Percentiles rank a stretch among this genome's conserved stretches.
phyloP scores from a whole-genome alignment of 1,140 invertebrate species.

The Trichonephila inaurata region DNA sequence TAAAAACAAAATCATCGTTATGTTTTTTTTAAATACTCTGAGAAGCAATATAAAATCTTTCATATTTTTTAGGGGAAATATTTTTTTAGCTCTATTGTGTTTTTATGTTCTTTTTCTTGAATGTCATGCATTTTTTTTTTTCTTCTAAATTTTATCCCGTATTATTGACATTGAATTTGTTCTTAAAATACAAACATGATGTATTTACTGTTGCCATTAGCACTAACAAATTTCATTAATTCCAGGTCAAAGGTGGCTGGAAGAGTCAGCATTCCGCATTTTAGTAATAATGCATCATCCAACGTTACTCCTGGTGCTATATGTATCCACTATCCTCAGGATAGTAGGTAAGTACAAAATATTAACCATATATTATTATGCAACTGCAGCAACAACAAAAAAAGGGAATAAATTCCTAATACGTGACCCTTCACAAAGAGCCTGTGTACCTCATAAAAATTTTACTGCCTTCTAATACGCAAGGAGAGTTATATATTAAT shows the following conservation, averaged over 20 bases:
- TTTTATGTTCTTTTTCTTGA: no score
- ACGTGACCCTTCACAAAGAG: not conserved
- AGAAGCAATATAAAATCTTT: no score
- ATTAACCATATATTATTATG: not conserved
- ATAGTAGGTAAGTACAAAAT: slow-evolving; percentile 73
- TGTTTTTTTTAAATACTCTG: no score
- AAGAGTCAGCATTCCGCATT: slow-evolving; percentile 76
- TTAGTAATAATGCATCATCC: slow-evolving; percentile 73
- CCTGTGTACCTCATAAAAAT: not conserved
- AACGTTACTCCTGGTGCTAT: slow-evolving; percentile 74
- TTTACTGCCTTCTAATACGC: not conserved
- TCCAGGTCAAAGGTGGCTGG: slow-evolving; percentile 75
- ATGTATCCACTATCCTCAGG: slow-evolving; percentile 67
- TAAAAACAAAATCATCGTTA: no score
- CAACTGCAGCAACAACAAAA: not conserved
- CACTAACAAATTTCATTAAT: not conserved
- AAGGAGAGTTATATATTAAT: slow-evolving; percentile 22
- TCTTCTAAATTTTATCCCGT: no score
- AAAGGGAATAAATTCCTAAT: not conserved
- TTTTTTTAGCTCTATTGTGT: no score
- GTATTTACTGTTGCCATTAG: no score
- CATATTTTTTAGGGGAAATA: no score
- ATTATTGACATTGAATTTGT: no score
- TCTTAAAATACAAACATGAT: no score
- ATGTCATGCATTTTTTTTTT: no score